These are phyloP conservation scores for Myxocyprinus asiaticus DNA, from an alignment of 2,113 vertebrate genomes.

Conservation along the genomic window DNA sequence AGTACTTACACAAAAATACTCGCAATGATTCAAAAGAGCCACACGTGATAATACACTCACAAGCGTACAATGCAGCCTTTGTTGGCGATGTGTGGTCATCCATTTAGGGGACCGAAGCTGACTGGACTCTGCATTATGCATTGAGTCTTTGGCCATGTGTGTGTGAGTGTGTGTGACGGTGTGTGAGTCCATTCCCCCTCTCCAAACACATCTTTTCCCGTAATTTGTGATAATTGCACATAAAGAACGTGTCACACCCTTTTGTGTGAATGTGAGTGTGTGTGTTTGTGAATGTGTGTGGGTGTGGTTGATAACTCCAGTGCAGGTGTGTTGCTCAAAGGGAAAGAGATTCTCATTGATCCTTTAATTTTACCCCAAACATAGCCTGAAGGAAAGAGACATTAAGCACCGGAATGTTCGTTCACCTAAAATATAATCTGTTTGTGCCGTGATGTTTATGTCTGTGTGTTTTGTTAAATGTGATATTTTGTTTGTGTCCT, in stretches of 20 bases:
- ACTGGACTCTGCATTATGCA: conserved; percentile 57
- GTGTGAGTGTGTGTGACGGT: neutral
- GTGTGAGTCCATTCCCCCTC: neutral
- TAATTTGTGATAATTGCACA: conserved; percentile 33
- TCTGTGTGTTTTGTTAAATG: neutral
- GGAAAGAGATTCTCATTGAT: conserved; percentile 73
- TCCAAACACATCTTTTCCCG: conserved; percentile 30
- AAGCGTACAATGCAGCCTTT: conserved; percentile 71
- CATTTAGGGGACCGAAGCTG: conserved; percentile 53
- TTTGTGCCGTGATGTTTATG: neutral
- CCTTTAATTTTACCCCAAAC: conserved; percentile 66
- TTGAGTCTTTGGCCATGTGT: conserved; percentile 42
- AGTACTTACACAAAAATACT: too few species aligned
- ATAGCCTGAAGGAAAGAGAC: conserved; percentile 57
- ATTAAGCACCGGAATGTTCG: neutral
- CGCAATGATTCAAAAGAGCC: too few species aligned
- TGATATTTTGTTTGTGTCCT: conserved; percentile 19
- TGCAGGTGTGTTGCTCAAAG: conserved; percentile 75
- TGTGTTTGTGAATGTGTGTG: neutral
- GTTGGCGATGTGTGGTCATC: conserved; percentile 63
- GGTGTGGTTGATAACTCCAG: conserved; percentile 32
- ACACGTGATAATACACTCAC: too few species aligned
- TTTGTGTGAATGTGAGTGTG: conserved; percentile 23
- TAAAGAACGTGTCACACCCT: conserved; percentile 46
- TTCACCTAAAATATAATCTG: conserved; percentile 36